Percentiles rank a stretch among this genome's conserved stretches.
Evolutionary conservation across 2,888 invertebrate species (phyloP).

Genomic region (Orthosia gothica): DNA sequence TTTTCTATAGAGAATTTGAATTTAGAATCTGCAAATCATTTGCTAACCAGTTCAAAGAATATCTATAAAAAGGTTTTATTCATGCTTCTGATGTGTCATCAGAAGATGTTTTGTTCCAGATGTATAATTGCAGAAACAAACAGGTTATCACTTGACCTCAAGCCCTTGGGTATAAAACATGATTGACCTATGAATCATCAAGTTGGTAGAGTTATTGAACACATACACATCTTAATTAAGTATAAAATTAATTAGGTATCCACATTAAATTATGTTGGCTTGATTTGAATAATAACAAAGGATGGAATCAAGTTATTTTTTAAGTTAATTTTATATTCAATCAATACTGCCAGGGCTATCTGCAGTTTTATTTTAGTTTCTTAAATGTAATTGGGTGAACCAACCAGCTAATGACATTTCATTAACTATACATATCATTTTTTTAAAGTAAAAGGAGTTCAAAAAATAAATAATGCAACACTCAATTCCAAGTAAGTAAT

Average conservation of each 20-base stretch:
- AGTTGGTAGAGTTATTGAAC: constrained; percentile 14
- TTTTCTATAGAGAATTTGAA: too few species aligned
- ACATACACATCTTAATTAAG: constrained; percentile 21
- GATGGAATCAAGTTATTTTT: neutral
- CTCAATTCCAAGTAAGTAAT: neutral
- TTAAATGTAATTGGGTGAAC: neutral
- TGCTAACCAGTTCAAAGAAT: too few species aligned
- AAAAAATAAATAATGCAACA: neutral
- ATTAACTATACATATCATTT: too few species aligned
- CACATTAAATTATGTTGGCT: neutral
- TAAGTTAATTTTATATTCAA: neutral
- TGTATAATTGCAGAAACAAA: neutral
- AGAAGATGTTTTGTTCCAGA: neutral
- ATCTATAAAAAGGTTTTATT: neutral
- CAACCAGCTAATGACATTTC: too few species aligned
- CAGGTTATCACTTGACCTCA: constrained; percentile 35
- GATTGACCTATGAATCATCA: constrained; percentile 41
- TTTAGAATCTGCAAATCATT: too few species aligned
- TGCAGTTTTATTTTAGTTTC: neutral
- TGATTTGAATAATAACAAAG: neutral
- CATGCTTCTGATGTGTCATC: neutral
- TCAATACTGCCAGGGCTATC: neutral
- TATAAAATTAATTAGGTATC: neutral
- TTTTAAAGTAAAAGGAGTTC: neutral
- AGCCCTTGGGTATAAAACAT: neutral